These are phyloP conservation scores for Sorex fumeus DNA, from an alignment of 2,113 vertebrate species.

Conservation along the genomic window DNA sequence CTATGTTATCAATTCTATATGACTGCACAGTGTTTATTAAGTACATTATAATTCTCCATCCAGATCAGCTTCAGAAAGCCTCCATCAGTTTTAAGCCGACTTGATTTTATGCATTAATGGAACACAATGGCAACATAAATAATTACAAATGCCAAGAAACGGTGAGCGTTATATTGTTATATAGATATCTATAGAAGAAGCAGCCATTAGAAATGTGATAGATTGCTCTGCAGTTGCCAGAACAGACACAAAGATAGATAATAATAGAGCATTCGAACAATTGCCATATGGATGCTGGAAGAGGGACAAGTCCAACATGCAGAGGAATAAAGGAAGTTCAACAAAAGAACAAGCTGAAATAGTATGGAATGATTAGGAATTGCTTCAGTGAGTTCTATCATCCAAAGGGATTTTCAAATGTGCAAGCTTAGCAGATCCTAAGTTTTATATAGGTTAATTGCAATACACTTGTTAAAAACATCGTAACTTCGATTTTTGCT, in stretches of 20 bases:
- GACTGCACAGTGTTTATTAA: background rate
- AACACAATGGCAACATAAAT: background rate
- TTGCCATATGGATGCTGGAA: background rate
- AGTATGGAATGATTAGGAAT: background rate
- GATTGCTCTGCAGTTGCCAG: background rate
- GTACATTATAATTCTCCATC: background rate
- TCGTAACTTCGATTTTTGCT: background rate
- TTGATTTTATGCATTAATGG: background rate
- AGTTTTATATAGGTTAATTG: background rate
- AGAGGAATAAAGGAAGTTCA: background rate
- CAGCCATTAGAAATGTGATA: background rate
- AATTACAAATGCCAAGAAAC: background rate
- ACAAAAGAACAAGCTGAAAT: background rate
- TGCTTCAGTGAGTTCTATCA: background rate
- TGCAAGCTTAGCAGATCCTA: background rate
- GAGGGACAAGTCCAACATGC: background rate
- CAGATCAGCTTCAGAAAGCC: background rate
- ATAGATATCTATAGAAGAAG: background rate
- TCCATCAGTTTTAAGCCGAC: background rate
- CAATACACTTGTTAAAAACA: background rate
- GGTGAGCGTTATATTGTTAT: background rate
- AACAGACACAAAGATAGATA: background rate
- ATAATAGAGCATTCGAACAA: background rate
- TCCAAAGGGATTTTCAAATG: background rate
- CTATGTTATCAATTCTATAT: background rate